phyloP scores from a whole-genome alignment of 64 coral and sea anemone species.

The Montipora cactus region DNA sequence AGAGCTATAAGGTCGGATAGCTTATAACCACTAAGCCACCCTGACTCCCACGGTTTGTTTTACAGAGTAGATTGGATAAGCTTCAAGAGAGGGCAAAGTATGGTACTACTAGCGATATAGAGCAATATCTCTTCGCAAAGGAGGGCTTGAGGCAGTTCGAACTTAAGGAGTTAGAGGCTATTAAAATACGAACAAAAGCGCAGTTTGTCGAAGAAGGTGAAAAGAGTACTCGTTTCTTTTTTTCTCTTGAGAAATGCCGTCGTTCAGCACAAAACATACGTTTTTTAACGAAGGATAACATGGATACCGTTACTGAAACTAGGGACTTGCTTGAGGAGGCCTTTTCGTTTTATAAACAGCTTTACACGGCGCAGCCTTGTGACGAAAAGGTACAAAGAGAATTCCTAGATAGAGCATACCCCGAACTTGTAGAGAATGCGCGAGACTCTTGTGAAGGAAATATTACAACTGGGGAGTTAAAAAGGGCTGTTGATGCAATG shows the following conservation, averaged over 20 bases:
- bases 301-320: not conserved
- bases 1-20: no score
- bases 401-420: not conserved
- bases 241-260: not conserved
- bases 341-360: not conserved
- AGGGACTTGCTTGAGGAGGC: not conserved
- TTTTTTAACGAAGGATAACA: not conserved
- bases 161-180: not conserved
- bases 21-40: no score
- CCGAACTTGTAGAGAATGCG: no score
- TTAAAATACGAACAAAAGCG: slow-evolving; percentile 6
- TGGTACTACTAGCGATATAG: not conserved
- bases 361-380: not conserved
- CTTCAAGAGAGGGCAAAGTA: not conserved
- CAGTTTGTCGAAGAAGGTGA: not conserved
- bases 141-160: not conserved
- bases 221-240: slow-evolving; percentile 21
- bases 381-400: not conserved
- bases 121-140: not conserved
- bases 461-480: no score
- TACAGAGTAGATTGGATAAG: no score
- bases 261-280: not conserved
- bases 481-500: no score
- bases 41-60: no score
- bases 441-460: no score